phyloP scores from a whole-genome alignment of 2,113 vertebrate species.

The Saccopteryx leptura region DNA sequence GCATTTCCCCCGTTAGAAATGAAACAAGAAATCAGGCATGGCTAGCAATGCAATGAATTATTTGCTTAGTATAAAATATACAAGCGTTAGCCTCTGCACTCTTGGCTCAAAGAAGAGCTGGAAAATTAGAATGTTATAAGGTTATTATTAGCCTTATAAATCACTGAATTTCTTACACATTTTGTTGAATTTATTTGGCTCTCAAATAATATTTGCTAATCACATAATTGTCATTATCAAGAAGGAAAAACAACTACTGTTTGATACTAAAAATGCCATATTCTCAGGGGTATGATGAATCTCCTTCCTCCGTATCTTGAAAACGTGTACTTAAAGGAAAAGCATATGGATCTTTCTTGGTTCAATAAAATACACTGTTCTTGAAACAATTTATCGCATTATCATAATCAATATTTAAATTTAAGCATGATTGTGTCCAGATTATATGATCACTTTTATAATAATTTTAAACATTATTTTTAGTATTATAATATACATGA shows the following conservation, averaged over 20 bases:
- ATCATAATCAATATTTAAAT: conserved; percentile 26
- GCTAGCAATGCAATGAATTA: not conserved
- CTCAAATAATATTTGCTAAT: conserved; percentile 18
- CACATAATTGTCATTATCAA: not conserved
- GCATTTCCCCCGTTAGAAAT: not conserved
- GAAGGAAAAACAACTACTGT: not conserved
- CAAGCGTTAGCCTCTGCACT: not conserved
- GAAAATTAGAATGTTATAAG: not conserved
- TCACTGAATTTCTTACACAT: not conserved
- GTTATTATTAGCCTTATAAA: not conserved
- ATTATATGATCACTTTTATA: not conserved
- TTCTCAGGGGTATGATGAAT: not conserved
- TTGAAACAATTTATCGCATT: not conserved
- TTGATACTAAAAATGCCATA: not conserved
- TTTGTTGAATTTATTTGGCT: not conserved
- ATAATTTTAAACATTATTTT: not conserved
- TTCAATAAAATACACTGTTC: not conserved
- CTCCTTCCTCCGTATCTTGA: not conserved
- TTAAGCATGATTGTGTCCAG: not conserved
- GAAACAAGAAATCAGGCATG: not conserved
- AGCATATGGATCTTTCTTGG: not conserved
- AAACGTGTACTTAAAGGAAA: not conserved
- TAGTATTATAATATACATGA: not conserved
- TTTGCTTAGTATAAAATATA: not conserved
- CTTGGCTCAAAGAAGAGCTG: not conserved